Percentiles rank a stretch among this genome's conserved stretches.
phyloP scores from a whole-genome alignment of 2,797 vertebrate species.

The Astyanax mexicanus region DNA sequence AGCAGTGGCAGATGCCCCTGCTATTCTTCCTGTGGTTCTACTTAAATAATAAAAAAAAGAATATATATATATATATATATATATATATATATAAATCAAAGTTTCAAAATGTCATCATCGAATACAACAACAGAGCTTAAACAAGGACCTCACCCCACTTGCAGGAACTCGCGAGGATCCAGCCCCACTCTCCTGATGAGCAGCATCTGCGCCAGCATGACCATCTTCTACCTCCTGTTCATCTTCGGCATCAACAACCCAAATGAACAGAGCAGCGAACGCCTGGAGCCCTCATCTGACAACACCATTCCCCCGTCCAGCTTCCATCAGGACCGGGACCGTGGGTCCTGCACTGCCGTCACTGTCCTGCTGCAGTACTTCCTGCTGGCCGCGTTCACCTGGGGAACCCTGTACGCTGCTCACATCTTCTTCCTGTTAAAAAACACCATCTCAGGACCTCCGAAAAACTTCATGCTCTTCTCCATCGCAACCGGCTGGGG shows the following conservation, averaged over 20 bases:
- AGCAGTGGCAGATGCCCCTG: too few relatives aligned
- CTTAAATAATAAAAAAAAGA: too few relatives aligned
- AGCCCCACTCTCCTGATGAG: slow-evolving; percentile 68
- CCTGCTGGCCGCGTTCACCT: slow-evolving; percentile 75
- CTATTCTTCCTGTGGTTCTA: too few relatives aligned
- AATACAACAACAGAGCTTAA: too few relatives aligned
- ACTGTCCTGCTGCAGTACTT: slow-evolving; percentile 77
- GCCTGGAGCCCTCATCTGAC: rapidly evolving
- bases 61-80: too few relatives aligned
- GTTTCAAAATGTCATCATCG: too few relatives aligned
- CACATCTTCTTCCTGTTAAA: slow-evolving; percentile 73
- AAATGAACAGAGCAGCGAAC: background rate
- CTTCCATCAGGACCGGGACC: rapidly evolving
- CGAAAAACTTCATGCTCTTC: slow-evolving; percentile 55
- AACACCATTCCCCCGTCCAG: slow-evolving; percentile 17
- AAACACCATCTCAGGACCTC: slow-evolving; percentile 52
- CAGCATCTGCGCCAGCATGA: slow-evolving; percentile 74
- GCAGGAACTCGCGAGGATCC: slow-evolving; percentile 64
- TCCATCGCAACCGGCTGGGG: slow-evolving; percentile 71
- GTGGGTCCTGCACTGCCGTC: slow-evolving; percentile 53
- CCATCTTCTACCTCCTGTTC: slow-evolving; percentile 81
- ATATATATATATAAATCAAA: too few relatives aligned
- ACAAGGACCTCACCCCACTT: too few relatives aligned
- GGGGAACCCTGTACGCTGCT: slow-evolving; percentile 68
- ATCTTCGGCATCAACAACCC: slow-evolving; percentile 74